Conservation (phyloP, 1,140 invertebrate species). For the Bicyclus anynana region DNA sequence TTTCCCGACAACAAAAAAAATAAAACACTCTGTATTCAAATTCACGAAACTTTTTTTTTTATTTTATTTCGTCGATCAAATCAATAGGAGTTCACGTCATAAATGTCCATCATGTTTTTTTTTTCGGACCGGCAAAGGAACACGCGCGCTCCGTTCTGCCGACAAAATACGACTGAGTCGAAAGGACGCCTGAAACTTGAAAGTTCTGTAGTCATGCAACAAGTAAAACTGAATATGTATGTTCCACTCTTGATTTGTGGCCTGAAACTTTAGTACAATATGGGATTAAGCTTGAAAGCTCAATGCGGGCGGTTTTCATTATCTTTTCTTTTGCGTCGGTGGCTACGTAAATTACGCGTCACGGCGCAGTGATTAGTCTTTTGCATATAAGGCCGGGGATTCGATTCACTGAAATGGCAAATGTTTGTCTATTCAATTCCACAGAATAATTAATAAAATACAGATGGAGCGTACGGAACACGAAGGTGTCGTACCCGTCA, state of each 20-base stretch:
- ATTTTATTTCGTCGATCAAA: neutral
- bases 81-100: constrained; percentile 8
- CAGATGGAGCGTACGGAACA: too few relatives aligned
- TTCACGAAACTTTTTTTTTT: neutral
- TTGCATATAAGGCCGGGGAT: too few relatives aligned
- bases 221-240: constrained; percentile 10
- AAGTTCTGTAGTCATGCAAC: constrained; percentile 18
- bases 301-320: neutral
- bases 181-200: constrained; percentile 7
- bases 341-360: too few relatives aligned
- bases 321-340: neutral
- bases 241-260: constrained; percentile 1
- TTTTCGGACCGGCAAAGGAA: neutral
- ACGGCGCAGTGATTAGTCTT: too few relatives aligned
- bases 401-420: too few relatives aligned
- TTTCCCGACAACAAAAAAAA: constrained; percentile 4
- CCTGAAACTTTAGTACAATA: constrained; percentile 2
- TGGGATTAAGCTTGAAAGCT: neutral
- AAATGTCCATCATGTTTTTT: constrained; percentile 1
- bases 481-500: too few relatives aligned
- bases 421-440: too few relatives aligned
- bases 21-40: neutral
- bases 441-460: too few relatives aligned
- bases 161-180: constrained; percentile 16
- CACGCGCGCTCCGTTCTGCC: constrained; percentile 13